Evolutionary conservation across 2,113 vertebrate genomes (phyloP).

Genomic region (Charina bottae): DNA sequence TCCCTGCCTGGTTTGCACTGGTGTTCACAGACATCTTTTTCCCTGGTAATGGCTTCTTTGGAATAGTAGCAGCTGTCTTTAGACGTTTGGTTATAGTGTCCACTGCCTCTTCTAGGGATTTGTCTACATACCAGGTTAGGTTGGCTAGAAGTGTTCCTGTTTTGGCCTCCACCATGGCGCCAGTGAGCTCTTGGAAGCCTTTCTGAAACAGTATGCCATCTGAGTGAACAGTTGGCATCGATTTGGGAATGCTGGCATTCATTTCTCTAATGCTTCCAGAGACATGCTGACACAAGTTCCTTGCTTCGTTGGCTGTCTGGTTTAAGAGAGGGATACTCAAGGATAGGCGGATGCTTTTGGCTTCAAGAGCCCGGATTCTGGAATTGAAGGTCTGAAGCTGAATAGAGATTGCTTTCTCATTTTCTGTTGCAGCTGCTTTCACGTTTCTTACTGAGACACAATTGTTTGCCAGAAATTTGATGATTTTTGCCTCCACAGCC

Average conservation of each 20-base stretch:
- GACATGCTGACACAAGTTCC: constrained; percentile 63
- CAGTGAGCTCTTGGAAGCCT: constrained; percentile 69
- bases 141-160: constrained; percentile 69
- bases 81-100: constrained; percentile 69
- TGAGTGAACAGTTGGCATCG: constrained; percentile 61
- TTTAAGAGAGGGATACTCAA: constrained; percentile 71
- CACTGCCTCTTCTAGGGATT: constrained; percentile 37
- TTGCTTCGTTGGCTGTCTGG: constrained; percentile 68
- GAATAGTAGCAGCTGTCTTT: constrained; percentile 66
- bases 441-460: constrained; percentile 62
- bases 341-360: constrained; percentile 73
- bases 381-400: constrained; percentile 72
- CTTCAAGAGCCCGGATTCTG: constrained; percentile 76
- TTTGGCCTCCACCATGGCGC: constrained; percentile 72
- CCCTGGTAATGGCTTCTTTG: constrained; percentile 62
- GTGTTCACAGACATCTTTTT: constrained; percentile 66
- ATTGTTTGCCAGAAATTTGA: constrained; percentile 64
- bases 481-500: constrained; percentile 73
- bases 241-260: constrained; percentile 61
- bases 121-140: constrained; percentile 70
- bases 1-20: constrained; percentile 55
- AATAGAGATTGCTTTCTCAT: constrained; percentile 54
- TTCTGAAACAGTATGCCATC: constrained; percentile 69
- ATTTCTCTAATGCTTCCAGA: constrained; percentile 59
- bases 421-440: constrained; percentile 49